Conservation (phyloP, 1,140 invertebrate genomes). For the Trachelipus rathkii region DNA sequence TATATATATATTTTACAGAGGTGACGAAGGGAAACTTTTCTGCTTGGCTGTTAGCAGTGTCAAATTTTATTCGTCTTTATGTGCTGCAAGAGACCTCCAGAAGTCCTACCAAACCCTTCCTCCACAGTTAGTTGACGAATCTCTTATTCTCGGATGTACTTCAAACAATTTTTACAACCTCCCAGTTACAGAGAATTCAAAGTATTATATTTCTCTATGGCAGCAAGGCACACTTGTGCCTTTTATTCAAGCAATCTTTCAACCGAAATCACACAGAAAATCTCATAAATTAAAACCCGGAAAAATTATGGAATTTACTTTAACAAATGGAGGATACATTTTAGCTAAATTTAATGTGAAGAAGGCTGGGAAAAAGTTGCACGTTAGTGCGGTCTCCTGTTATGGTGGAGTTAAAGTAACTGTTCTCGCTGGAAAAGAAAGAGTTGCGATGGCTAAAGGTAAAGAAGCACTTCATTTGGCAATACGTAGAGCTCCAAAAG, state of each 20-base stretch:
- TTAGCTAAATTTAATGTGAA: not conserved
- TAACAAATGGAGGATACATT: not conserved
- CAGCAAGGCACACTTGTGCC: not conserved
- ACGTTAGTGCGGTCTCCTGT: not conserved
- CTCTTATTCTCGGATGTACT: not conserved
- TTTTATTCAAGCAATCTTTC: not conserved
- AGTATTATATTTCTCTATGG: not conserved
- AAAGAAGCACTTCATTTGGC: not conserved
- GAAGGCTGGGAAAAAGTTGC: not conserved
- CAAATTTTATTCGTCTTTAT: not conserved
- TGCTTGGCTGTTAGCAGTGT: not conserved
- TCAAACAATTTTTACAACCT: not conserved
- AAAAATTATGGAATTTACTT: not conserved
- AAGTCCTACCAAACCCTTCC: not conserved
- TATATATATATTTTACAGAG: not conserved
- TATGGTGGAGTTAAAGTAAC: not conserved
- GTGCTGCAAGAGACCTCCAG: not conserved
- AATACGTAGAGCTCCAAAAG: not conserved
- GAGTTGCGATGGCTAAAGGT: not conserved
- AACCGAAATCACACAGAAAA: not conserved
- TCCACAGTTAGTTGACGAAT: not conserved
- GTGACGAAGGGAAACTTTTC: not conserved
- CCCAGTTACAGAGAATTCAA: not conserved
- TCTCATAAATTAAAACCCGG: not conserved
- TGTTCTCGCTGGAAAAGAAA: not conserved